Conservation (phyloP, 2,888 invertebrate species). For the Ellobium chinense region DNA sequence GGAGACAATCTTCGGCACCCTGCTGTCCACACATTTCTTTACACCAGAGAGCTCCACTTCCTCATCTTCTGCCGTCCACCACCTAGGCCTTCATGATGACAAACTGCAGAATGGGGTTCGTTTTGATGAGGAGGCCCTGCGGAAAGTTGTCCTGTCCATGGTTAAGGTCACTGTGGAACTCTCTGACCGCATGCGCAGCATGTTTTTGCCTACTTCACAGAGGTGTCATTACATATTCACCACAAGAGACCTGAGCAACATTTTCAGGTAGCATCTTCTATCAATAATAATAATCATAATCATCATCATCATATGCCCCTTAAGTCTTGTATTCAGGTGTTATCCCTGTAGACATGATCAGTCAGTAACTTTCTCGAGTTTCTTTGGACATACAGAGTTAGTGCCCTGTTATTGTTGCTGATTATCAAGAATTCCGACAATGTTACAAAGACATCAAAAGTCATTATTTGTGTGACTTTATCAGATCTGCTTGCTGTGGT, state of each 20-base stretch:
- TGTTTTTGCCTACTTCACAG: constrained; percentile 76
- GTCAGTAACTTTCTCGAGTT: too few relatives aligned
- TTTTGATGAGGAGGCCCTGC: constrained; percentile 67
- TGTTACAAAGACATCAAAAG: too few relatives aligned
- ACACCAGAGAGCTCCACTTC: constrained; percentile 67
- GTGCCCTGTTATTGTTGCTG: too few relatives aligned
- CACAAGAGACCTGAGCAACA: constrained; percentile 70
- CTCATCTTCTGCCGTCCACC: constrained; percentile 51
- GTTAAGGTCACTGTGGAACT: constrained; percentile 75
- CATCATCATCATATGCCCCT: too few relatives aligned
- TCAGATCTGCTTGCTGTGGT: too few relatives aligned
- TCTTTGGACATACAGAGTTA: too few relatives aligned
- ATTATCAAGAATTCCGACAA: too few relatives aligned
- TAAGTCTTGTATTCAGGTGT: too few relatives aligned
- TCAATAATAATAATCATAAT: too few relatives aligned
- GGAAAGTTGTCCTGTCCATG: constrained; percentile 63
- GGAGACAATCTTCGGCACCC: constrained; percentile 73
- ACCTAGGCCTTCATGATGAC: constrained; percentile 70
- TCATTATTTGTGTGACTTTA: too few relatives aligned
- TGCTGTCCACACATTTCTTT: constrained; percentile 74
- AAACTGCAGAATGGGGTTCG: constrained; percentile 51
- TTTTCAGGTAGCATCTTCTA: constrained; percentile 77
- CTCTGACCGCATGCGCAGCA: constrained; percentile 73
- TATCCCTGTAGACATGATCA: too few relatives aligned
- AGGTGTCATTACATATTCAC: constrained; percentile 78